These are phyloP conservation scores for Sapajus apella DNA, from an alignment of 2,113 vertebrate species.

Conservation along the genomic window DNA sequence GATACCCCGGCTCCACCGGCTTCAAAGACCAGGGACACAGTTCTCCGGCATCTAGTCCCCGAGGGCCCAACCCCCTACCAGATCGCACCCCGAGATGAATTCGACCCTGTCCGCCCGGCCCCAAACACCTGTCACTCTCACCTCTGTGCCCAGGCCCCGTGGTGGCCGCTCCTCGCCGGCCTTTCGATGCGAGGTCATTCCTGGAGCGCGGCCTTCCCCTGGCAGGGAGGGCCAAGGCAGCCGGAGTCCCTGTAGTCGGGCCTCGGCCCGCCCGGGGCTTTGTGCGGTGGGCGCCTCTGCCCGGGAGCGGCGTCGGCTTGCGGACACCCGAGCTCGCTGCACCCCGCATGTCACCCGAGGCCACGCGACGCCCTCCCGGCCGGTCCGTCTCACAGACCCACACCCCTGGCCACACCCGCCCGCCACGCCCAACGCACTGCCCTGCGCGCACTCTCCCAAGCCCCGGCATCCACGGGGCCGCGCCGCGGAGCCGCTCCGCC, in stretches of 20 bases:
- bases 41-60: neutral
- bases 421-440: neutral
- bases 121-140: neutral
- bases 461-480: neutral
- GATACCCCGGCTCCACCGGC: accelerated
- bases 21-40: no score
- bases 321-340: neutral
- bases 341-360: neutral
- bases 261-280: neutral
- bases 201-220: constrained; percentile 7
- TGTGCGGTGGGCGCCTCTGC: neutral
- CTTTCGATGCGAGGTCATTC: neutral
- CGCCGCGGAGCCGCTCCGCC: no score
- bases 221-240: neutral
- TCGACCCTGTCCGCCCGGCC: neutral
- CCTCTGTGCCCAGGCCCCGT: neutral
- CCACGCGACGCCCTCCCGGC: neutral
- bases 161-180: neutral
- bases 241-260: neutral
- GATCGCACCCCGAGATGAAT: accelerated
- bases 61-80: neutral
- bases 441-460: neutral
- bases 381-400: neutral
- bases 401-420: neutral
- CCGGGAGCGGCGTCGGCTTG: neutral